These are phyloP conservation scores for Neuroscelio doddi DNA, from an alignment of 2,888 invertebrate species.

Conservation along the genomic window DNA sequence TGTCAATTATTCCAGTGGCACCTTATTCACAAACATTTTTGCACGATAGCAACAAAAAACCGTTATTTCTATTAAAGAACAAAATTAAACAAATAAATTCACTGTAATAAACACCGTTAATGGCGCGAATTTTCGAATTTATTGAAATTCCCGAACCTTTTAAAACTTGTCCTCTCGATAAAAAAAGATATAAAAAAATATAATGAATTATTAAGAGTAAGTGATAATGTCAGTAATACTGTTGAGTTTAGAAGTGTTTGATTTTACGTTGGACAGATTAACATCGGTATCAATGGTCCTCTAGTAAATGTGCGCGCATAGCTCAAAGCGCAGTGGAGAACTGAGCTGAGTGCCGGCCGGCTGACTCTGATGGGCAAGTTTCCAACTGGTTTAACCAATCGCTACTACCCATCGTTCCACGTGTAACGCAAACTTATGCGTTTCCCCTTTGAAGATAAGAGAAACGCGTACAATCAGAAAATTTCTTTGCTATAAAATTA, in stretches of 20 bases:
- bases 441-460: conserved; percentile 13
- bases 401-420: conserved; percentile 54
- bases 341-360: conserved; percentile 64
- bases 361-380: conserved; percentile 54
- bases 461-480: too few species aligned
- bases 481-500: too few species aligned
- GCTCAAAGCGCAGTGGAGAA: conserved; percentile 61
- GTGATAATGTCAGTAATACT: background rate
- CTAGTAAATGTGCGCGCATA: conserved; percentile 56
- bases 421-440: conserved; percentile 33
- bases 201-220: background rate
- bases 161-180: background rate
- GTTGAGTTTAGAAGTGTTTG: background rate
- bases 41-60: background rate
- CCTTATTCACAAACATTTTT: conserved; percentile 12
- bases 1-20: background rate
- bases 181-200: too few species aligned
- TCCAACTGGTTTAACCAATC: conserved; percentile 61
- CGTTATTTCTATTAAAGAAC: too few species aligned
- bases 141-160: background rate
- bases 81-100: too few species aligned
- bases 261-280: background rate
- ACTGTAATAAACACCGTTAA: too few species aligned
- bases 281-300: conserved; percentile 17
- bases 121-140: too few species aligned